Base-by-base conservation (phyloP, 1,140 invertebrate species). In the Drosophila bipectinata region DNA sequence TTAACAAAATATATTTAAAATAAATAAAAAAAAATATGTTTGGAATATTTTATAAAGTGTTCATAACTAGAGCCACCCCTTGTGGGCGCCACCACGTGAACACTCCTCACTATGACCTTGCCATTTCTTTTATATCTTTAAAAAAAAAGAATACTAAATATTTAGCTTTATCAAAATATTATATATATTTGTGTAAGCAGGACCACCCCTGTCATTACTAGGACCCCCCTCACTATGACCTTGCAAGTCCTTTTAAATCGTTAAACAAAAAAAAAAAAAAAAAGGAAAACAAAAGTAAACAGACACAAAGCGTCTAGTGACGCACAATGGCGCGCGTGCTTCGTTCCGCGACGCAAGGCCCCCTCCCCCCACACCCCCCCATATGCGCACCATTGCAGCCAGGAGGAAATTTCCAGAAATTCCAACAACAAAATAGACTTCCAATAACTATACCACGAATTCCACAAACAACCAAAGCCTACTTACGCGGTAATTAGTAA, bases 241-340 rank as follows among this genome's bases (percentile, higher is more conserved):
- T 44, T 44, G 41, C 41, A 7, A 14, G 41, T 18, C n/a, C 41
- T 15, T 14, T 44, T 7, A 14, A 44, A 44, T 2, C 41, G 14
- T 18, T 15, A 44, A 44, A 18, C 14, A 44, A 5, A 44, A 14
- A 41, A 41, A 14, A 41, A 41, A 4, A 41, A 44, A 12, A 44
- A 18, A 8, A 14, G 15, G n/a, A 44, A 15, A 6, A 37, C 41
- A 44, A 44, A 44, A 14, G 15, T 18, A 44, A 44, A 44, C 41
- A 44, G 15, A 44, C 34, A 44, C 41, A 44, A 44, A 14, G 41
- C 34, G 34, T 37, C 34, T 37, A 37, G 41, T 44, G 41, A 44
- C 41, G 41, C 41, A 44, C 41, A 44, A 44, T 44, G 41, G 15
- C 41, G 41, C 41, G 41, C 41, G 41, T 44, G 41, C 41, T 18